Evolutionary conservation across 2,888 invertebrate genomes (phyloP), one percentile per base, ranked within the genome.

Genomic region (Holacanthella duospinosa): DNA sequence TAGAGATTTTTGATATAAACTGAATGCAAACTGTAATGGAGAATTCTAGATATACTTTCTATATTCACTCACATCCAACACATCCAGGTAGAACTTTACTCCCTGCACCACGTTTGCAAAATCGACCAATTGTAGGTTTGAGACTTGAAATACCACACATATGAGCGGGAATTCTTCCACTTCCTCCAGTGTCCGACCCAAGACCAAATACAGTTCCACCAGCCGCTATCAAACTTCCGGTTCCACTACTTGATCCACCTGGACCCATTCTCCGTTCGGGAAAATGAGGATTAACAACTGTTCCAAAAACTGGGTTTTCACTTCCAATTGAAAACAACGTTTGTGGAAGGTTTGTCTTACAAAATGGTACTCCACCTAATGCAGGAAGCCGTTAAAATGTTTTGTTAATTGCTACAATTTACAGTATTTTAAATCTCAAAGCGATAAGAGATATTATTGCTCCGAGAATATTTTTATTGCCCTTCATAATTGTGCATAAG

Each of bases 111-210:
- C 59, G 21, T 2, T 70, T 74, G 74, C 76, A 76, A 2, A 78
- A 53, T 61, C 79, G 73, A 55, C 74, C 74, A 3, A 60, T 36
- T 2, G 79, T 78, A 9, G 79, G 77, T 64, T 79, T 80, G 12
- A 80, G 66, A 4, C 77, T 77, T 62, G 74, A 77, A 25, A 77
- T 74, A 0, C 81, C 81, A 75, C 79, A 78, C 69, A 79, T 76
- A 64, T 76, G 74, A 25, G 78, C 74, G 0, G 81, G 81, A 55
- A 79, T 76, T 19, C 81, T 74, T 26, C 80, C 75, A 60, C 79
- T 79, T 43, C 80, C 81, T 1, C 78, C 80, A 28, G 79, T 63
- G 54, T 72, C 72, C 19, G 65, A 67, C 25, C 68, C 71, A 6
- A 67, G 63, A 2, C 67, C 71, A 55, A 71, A 65, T 3, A 64